phyloP scores from a whole-genome alignment of 2,797 vertebrate species.

The Sphenodon punctatus region DNA sequence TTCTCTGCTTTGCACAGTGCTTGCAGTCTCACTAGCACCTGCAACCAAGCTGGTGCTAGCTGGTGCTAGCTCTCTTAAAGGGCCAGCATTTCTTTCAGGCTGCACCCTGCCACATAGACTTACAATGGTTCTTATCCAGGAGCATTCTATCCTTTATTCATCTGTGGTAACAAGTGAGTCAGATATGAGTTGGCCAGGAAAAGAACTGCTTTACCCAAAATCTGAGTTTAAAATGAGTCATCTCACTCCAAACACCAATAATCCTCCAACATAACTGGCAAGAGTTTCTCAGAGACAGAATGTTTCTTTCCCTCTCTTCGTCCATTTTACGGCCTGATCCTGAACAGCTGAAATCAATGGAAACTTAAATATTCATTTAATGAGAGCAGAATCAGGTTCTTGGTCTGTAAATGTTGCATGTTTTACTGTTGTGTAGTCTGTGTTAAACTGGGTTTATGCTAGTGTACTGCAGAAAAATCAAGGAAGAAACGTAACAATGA shows the following conservation, averaged over 20 bases:
- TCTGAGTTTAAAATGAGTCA: constrained; percentile 78
- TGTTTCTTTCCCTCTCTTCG: constrained; percentile 63
- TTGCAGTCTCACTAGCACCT: too few species aligned
- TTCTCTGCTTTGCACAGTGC: too few species aligned
- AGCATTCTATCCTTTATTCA: constrained; percentile 79
- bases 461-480: neutral
- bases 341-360: constrained; percentile 22
- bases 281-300: constrained; percentile 66
- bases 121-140: constrained; percentile 72
- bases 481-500: neutral
- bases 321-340: constrained; percentile 60
- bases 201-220: constrained; percentile 79
- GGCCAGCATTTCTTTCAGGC: too few species aligned
- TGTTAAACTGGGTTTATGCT: neutral
- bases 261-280: constrained; percentile 77
- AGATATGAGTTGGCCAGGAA: constrained; percentile 81
- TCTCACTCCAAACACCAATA: constrained; percentile 79
- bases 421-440: neutral
- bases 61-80: too few species aligned
- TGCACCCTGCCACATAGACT: too few species aligned
- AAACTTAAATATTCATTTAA: neutral
- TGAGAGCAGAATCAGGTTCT: neutral
- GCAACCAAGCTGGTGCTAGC: too few species aligned
- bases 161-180: constrained; percentile 82
- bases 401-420: neutral